Base-by-base conservation (phyloP, 1,140 invertebrate genomes). In the Bilobella aurantiaca region DNA sequence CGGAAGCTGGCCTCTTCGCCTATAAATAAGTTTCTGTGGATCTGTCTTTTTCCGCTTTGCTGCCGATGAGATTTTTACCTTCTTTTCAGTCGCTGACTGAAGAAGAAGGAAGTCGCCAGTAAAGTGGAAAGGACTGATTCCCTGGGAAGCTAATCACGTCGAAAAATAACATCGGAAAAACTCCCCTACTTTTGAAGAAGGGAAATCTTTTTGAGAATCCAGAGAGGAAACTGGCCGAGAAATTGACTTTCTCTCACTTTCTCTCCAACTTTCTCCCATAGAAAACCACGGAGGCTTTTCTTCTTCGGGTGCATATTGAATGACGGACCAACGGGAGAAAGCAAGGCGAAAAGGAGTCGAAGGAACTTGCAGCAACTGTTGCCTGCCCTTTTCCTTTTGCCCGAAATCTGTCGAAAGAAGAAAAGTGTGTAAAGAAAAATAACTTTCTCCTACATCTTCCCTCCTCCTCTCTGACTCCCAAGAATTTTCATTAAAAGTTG, bases 11-110 rank as follows among this genome's bases (percentile, higher is more conserved):
- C n/a, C n/a, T n/a, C 31, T 27, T 16, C 58, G 3, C 27, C 18
- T 62, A 12, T 16, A 53, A 53, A 53, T 53, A 53, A 53, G 49
- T 66, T 69, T 66, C 64, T 60, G 60, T 69, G 72, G 73, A 71
- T 74, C 69, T 75, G 75, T 75, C 75, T 75, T 75, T 75, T 75
- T 75, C 75, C 74, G 74, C 75, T 75, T 75, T 75, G 74, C 75
- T 75, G 75, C 75, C 75, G 75, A 63, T 65, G 61, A 64, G 67
- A 60, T 23, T 59, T 59, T 31, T 5, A 8, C 32, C 18, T 25
- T 31, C n/a, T 12, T 23, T 12, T 12, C 5, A n/a, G n/a, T n/a
- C n/a, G n/a, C n/a, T n/a, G n/a, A n/a, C n/a, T 14, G 53, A 21
- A 57, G 21, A 29, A 25, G 12, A 30, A 59, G 25, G 31, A 14